A percentile compares a stretch with the other conserved stretches of the same genome.
These are phyloP conservation scores for Aix galericulata DNA, from an alignment of 2,113 vertebrate species.

Conservation along the genomic window DNA sequence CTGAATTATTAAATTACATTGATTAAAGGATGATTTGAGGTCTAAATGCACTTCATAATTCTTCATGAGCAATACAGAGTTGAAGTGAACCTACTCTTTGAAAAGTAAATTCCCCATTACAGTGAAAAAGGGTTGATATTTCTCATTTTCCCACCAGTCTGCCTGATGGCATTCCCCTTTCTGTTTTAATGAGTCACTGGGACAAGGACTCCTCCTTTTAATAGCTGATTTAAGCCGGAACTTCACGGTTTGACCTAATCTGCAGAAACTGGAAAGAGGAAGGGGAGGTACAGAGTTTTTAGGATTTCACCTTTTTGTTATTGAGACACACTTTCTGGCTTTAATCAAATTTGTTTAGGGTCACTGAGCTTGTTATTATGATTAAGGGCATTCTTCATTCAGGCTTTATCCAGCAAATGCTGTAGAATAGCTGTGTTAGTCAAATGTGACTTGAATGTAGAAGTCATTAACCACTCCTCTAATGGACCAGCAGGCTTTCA, in stretches of 20 bases:
- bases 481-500: background rate
- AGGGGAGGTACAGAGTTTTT: background rate
- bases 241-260: background rate
- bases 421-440: background rate
- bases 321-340: background rate
- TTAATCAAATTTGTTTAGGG: background rate
- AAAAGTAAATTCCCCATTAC: background rate
- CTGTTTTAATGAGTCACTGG: background rate
- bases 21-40: background rate
- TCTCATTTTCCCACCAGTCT: background rate
- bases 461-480: background rate
- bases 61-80: background rate
- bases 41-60: background rate
- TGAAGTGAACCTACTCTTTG: background rate
- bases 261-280: background rate
- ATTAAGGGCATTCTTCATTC: background rate
- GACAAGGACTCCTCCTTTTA: background rate
- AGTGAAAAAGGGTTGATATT: background rate
- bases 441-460: background rate
- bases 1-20: background rate
- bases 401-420: background rate
- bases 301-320: background rate
- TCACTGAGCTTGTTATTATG: background rate
- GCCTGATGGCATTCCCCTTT: background rate
- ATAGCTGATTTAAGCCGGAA: no score